Evolutionary conservation across 2,797 vertebrate genomes (phyloP), one percentile per base, ranked within the genome.

Genomic region (Mormyrops attenuatus): DNA sequence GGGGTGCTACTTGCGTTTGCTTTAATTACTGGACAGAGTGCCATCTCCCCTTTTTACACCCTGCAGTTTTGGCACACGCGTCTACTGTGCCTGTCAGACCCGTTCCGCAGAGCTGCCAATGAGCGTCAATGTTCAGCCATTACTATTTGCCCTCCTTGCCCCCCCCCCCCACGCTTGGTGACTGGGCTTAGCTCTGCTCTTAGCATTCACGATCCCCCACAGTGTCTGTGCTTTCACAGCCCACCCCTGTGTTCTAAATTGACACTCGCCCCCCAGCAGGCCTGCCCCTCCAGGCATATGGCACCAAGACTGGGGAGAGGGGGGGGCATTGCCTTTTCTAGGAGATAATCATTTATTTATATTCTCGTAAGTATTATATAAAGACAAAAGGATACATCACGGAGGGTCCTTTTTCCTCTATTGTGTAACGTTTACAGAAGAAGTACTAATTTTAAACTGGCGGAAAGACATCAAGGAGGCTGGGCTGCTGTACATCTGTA

Each of bases 351-450:
- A 85, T 90, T 88, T 90, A 44, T 90, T 85, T 88, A 85, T 73
- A 73, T 88, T 53, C 20, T 85, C 66, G 1, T 38, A 88, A 88
- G 57, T 47, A 90, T 90, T 90, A 88, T 90, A 88, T 90, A 73
- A 60, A 90, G 34, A 85, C 53, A 85, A 47, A 52, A 77, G 87
- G n/a, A 34, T 41, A 84, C 85, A 17, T 82, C 17, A 17, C 13
- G n/a, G 69, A 66, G 15, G 4, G 55, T 69, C 3, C 80, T 34
- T 15, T 41, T 44, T 53, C 69, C 55, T 85, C 26, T 38, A 55
- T n/a, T 44, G 53, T 26, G 82, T 85, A 66, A 88, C 34, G 41
- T 41, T 49, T 84, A 20, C 17, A 47, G 11, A 55, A 87, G 52
- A 47, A 84, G 8, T 86, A 38, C 38, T 88, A 38, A 88, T 26